Evolutionary conservation across 1,140 invertebrate species (phyloP).

Genomic region (Saccostrea echinata): DNA sequence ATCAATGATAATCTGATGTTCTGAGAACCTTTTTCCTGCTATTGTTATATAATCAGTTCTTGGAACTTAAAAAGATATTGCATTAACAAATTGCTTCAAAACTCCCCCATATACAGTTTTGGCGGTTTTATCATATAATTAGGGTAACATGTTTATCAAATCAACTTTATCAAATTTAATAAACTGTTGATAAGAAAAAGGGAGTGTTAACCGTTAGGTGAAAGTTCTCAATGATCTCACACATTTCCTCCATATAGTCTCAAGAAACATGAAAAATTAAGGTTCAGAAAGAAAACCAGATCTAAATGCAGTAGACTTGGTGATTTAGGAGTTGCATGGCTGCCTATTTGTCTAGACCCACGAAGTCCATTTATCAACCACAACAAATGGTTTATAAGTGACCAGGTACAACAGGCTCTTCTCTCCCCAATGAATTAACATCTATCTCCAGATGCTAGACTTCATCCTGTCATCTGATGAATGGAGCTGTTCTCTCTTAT

Average conservation of each 20-base stretch:
- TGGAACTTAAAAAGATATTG: background rate
- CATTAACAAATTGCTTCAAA: background rate
- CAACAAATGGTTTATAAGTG: slow-evolving; percentile 33
- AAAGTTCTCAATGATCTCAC: slow-evolving; percentile 11
- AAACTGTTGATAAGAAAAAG: slow-evolving; percentile 30
- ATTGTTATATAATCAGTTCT: slow-evolving; percentile 3
- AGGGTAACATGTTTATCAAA: slow-evolving; percentile 19
- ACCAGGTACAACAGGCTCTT: background rate
- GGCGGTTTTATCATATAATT: slow-evolving; percentile 26
- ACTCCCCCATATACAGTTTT: background rate
- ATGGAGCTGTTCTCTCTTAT: background rate
- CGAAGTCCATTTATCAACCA: slow-evolving; percentile 19
- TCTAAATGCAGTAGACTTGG: background rate
- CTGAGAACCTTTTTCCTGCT: background rate
- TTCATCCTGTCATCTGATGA: slow-evolving; percentile 11
- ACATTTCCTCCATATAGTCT: background rate
- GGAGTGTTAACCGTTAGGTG: background rate
- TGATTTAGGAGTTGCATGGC: background rate
- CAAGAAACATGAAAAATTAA: background rate
- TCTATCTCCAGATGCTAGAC: background rate
- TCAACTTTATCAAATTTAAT: slow-evolving; percentile 29
- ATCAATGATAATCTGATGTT: background rate
- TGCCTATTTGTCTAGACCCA: background rate
- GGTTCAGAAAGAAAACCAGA: background rate
- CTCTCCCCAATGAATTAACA: background rate